These are phyloP conservation scores for Patella pellucida DNA, from an alignment of 2,888 invertebrate species.

Conservation along the genomic window DNA sequence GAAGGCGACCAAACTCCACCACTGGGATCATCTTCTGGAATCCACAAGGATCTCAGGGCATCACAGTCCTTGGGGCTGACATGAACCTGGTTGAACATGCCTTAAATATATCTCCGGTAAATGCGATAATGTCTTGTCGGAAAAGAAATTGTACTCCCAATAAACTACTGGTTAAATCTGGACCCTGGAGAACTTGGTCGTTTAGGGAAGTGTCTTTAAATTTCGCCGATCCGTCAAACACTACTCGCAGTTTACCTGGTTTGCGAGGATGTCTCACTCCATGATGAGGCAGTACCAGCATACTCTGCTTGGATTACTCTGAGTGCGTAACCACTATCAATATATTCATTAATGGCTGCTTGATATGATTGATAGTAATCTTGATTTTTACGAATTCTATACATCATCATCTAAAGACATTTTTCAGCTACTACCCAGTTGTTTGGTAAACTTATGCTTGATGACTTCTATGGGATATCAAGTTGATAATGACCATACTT, in stretches of 20 bases:
- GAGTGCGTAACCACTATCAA: background rate
- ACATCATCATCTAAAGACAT: no score
- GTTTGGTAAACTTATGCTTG: background rate
- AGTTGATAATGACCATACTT: background rate
- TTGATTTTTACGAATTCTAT: background rate
- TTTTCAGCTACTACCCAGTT: background rate
- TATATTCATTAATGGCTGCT: background rate
- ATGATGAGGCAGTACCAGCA: no score
- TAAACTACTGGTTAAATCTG: no score
- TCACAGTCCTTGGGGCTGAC: conserved; percentile 7
- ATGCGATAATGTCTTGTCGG: no score
- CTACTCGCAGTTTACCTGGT: no score
- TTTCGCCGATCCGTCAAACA: no score
- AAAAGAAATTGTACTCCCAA: no score
- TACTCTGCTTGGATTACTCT: background rate
- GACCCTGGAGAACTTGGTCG: no score
- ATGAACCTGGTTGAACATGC: no score
- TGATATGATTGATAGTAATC: background rate
- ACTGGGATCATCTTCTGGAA: background rate
- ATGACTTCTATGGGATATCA: background rate
- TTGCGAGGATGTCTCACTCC: no score
- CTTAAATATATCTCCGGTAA: no score
- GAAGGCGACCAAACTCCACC: conserved; percentile 8
- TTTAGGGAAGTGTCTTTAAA: no score
- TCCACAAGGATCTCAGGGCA: conserved; percentile 18